Conservation (phyloP, 1,140 invertebrate genomes). For the Galleria mellonella region DNA sequence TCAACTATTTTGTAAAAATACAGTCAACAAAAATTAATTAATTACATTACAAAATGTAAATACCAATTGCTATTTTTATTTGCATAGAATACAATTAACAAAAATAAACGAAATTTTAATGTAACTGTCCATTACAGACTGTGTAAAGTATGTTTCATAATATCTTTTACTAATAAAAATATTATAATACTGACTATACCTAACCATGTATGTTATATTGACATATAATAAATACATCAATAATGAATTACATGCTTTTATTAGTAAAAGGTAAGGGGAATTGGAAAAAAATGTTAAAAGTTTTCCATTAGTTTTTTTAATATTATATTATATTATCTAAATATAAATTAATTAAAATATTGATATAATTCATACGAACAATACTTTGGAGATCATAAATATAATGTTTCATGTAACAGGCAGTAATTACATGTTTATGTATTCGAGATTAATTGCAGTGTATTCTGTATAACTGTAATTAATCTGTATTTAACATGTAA, state of each 20-base stretch:
- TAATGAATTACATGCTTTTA: background rate
- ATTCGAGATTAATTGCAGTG: no score
- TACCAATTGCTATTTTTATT: no score
- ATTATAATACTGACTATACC: background rate
- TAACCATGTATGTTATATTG: background rate
- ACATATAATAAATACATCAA: background rate
- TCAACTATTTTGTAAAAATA: no score
- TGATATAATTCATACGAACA: background rate
- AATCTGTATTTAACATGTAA: no score
- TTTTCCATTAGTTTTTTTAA: background rate
- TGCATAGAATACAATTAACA: no score
- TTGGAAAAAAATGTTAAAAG: slow-evolving; percentile 4
- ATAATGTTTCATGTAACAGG: no score
- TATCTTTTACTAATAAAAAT: slow-evolving; percentile 20
- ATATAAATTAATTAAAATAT: background rate
- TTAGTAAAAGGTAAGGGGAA: background rate
- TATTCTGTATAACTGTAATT: no score
- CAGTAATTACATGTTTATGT: no score
- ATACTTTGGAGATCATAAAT: no score
- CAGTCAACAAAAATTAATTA: no score
- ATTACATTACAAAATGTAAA: no score
- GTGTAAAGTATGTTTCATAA: background rate
- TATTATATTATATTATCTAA: background rate
- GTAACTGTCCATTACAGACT: background rate
- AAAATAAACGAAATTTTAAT: no score